phyloP scores from a whole-genome alignment of 2,113 vertebrate genomes.

The Zosterops hypoxanthus region DNA sequence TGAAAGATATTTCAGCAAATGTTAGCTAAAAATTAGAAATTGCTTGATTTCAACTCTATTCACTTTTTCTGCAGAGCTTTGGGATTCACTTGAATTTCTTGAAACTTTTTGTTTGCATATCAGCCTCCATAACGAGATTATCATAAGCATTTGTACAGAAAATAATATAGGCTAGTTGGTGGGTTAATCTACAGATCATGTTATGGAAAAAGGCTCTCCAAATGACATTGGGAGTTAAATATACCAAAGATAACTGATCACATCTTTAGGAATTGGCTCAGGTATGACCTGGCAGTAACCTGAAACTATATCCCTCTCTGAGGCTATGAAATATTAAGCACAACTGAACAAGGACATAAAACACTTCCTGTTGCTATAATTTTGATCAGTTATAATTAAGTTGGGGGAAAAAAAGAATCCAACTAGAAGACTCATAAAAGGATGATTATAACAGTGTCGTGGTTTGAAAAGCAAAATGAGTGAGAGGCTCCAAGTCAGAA shows the following conservation, averaged over 20 bases:
- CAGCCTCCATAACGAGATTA: neutral
- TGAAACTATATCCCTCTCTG: neutral
- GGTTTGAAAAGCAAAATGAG: too few species aligned
- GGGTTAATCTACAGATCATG: neutral
- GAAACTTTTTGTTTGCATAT: neutral
- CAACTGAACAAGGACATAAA: neutral
- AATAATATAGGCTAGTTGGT: neutral
- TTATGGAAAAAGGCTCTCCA: neutral
- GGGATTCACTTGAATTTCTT: neutral
- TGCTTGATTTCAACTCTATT: neutral
- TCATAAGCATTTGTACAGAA: neutral
- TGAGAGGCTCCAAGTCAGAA: too few species aligned
- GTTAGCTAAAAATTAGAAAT: neutral
- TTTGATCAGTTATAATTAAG: neutral
- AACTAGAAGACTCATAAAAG: neutral
- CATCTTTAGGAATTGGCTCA: neutral
- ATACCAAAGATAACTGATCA: neutral
- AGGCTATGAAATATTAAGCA: neutral
- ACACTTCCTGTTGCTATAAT: neutral
- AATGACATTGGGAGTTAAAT: neutral
- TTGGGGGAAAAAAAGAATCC: rapidly evolving
- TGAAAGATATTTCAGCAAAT: neutral
- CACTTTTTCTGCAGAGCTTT: neutral
- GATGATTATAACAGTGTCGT: neutral
- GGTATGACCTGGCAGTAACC: neutral